Base-by-base conservation (phyloP, 2,797 vertebrate genomes). In the Malacoctenus gilli region DNA sequence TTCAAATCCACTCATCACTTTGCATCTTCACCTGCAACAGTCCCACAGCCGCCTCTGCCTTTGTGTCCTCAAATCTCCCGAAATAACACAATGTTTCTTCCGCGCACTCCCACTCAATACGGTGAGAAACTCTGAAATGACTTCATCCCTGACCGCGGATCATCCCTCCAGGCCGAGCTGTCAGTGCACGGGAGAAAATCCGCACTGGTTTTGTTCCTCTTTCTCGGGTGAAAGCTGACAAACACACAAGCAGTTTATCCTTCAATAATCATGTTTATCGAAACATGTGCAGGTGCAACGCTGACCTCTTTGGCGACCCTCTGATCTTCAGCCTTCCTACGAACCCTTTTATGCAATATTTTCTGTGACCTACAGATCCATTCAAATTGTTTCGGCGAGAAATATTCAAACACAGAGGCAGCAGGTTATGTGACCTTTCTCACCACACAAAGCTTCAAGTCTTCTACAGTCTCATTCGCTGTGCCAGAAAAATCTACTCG, bases 1-100 rank as follows among this genome's bases (percentile, higher is more conserved):
- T 50, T 58, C 5, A 49, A 48, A 75, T 52, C 25, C 15, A 14
- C 34, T 65, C 46, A 15, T 12, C 37, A 14, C 23, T 61, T 25
- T 16, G 22, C 13, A 57, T 36, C 12, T 21, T 54, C 20, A 40
- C 40, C 20, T 23, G 6, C 38, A 54, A 35, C 21, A 57, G n/a
- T 9, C 11, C 34, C 31, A 16, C 16, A 35, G 38, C 28, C 15
- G 20, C 48, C 15, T 23, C 48, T 0, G 1, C 25, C 46, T 25
- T 42, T 22, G 22, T 16, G 19, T 53, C n/a, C 18, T 39, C 23
- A 15, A 52, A 21, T 43, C 32, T 58, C 12, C 18, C 16, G 41
- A 59, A 59, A 19, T 19, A 38, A 12, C n/a, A 37, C 32, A n/a
- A n/a, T 38, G 14, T 19, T 12, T 46, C 28, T 18, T 2, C 19